phyloP scores from a whole-genome alignment of 1,140 invertebrate species.

The Hylyphantes graminicola region DNA sequence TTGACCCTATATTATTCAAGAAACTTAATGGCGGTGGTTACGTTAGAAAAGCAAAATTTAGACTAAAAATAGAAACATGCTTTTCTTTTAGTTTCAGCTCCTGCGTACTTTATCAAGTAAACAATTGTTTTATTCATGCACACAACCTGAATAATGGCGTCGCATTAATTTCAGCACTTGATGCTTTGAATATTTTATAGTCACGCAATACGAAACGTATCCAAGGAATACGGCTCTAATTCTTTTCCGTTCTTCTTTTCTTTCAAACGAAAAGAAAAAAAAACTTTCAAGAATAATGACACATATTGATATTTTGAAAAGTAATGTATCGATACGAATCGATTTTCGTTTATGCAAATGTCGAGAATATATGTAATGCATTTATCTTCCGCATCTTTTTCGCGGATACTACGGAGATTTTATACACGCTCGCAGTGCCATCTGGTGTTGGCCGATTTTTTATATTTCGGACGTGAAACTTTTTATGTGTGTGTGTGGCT shows the following conservation, averaged over 20 bases:
- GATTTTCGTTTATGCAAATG: slow-evolving; percentile 55
- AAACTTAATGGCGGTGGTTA: too few species aligned
- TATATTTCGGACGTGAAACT: slow-evolving; percentile 32
- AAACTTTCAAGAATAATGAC: slow-evolving; percentile 13
- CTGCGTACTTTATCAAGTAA: too few species aligned
- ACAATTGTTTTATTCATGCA: too few species aligned
- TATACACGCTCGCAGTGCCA: slow-evolving; percentile 14
- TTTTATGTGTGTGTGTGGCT: slow-evolving; percentile 33
- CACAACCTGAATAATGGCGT: too few species aligned
- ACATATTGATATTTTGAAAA: slow-evolving; percentile 23
- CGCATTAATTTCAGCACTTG: too few species aligned
- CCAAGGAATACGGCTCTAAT: too few species aligned
- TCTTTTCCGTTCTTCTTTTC: background rate
- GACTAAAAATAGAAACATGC: too few species aligned
- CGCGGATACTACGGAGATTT: background rate
- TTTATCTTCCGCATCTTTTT: slow-evolving; percentile 40
- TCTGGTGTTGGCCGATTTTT: slow-evolving; percentile 29
- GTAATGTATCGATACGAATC: slow-evolving; percentile 43
- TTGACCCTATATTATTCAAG: too few species aligned
- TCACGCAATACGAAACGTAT: too few species aligned
- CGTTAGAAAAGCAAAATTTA: too few species aligned
- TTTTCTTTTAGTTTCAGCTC: too few species aligned
- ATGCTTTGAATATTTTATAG: too few species aligned
- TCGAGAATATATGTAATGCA: slow-evolving; percentile 37
- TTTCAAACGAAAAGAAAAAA: background rate